Base-by-base conservation (phyloP, 2,113 vertebrate species). In the Crotophaga sulcirostris region DNA sequence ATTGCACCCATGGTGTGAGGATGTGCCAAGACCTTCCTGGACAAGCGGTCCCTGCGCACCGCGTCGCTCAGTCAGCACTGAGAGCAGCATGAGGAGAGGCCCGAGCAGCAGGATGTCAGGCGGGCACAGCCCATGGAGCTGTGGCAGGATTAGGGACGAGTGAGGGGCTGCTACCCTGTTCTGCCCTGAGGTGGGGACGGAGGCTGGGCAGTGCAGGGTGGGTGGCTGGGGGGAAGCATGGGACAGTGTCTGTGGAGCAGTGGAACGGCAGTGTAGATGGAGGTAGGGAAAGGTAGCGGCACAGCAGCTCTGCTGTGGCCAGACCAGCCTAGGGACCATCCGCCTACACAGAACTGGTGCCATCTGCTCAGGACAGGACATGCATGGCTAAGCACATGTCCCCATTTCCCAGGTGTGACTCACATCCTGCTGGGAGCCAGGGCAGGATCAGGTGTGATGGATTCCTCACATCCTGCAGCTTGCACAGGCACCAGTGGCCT, bases 321-420 rank as follows among this genome's bases (percentile, higher is more conserved):
- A 40, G 54, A 56, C 11, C 47, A 63, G 63, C 49, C 59, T 3
- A 45, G 54, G 45, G 54, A 68, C 54, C 58, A 80, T 28, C 58
- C 7, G 2, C 59, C 73, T 51, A 29, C 59, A 62, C 15, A 45
- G 56, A 74, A 59, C 45, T 12, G 7, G 26, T 72, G 44, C 44
- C 62, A 40, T 44, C 54, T n/a, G 29, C 82, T 76, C 38, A 85
- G 66, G 49, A 82, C 24, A 59, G 34, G 36, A 9, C 45, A 45
- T 33, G 70, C 4, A 0, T 25, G 54, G n/a, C 49, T 42, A 28
- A 80, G 64, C 29, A 40, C 17, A 7, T 1, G 10, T 82, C 16
- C 52, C 66, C 38, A 23, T 93, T 91, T 63, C 78, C 69, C 33
- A 55, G 52, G 52, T 0, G 5, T 93, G 91, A 95, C 44, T 96